A percentile compares a stretch with the other conserved stretches of the same genome.
These are phyloP conservation scores for Sesamia nonagrioides DNA, from an alignment of 1,140 invertebrate species.

Conservation along the genomic window DNA sequence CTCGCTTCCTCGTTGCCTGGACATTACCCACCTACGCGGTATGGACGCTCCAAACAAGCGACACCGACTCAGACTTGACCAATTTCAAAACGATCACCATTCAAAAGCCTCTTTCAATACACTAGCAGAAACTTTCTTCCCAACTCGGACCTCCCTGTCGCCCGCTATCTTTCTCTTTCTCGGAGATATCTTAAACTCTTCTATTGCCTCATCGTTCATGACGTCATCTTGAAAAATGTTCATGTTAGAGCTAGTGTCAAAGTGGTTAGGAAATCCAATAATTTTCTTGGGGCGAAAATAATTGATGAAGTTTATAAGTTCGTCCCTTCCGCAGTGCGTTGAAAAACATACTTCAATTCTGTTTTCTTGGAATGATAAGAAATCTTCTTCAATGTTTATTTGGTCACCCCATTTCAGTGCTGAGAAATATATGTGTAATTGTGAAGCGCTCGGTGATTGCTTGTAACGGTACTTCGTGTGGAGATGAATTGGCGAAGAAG, in stretches of 20 bases:
- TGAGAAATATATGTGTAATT: slow-evolving; percentile 83
- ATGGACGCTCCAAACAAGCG: no score
- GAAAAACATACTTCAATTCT: slow-evolving; percentile 89
- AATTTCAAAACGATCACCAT: not conserved
- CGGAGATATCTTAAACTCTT: not conserved
- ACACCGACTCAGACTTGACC: no score
- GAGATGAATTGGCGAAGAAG: slow-evolving; percentile 59
- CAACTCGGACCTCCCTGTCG: not conserved
- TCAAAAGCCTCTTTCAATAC: not conserved
- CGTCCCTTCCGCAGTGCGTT: slow-evolving; percentile 88
- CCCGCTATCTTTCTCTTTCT: not conserved
- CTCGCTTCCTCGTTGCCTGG: no score
- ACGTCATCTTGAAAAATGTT: not conserved
- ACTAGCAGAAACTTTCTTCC: not conserved
- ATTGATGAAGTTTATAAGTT: slow-evolving; percentile 66
- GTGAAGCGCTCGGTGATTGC: slow-evolving; percentile 25
- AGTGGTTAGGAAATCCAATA: slow-evolving; percentile 59
- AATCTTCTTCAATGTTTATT: slow-evolving; percentile 37
- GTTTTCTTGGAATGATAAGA: not conserved
- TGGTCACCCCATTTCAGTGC: slow-evolving; percentile 85
- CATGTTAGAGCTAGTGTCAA: not conserved
- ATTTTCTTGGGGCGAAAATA: slow-evolving; percentile 66
- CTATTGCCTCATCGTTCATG: not conserved
- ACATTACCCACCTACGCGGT: no score
- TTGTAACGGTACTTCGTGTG: slow-evolving; percentile 51